Evolutionary conservation across 2,797 vertebrate species (phyloP), one percentile per base, ranked within the genome.

Genomic region (Sphenodon punctatus): DNA sequence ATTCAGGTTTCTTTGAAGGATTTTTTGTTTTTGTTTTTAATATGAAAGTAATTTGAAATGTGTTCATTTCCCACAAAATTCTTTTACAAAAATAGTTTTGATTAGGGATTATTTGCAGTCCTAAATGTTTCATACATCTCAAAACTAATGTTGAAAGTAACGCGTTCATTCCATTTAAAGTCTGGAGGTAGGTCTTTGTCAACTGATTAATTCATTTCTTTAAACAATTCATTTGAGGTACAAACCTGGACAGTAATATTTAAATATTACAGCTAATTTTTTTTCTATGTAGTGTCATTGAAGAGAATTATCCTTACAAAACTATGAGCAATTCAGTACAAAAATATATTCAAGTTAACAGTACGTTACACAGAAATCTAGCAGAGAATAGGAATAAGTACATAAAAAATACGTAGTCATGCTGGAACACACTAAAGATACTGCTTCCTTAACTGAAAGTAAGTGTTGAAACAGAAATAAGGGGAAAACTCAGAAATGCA

Each of bases 321-420:
- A 94, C 92, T 96, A 96, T 94, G 95, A 97, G 95, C 94, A 96
- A 97, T 96, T 97, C 96, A 95, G 95, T 97, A 97, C 95, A 97
- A 97, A 97, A 97, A 97, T 95, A 96, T 96, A 97, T 98, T 98
- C 97, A 98, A 98, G 97, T 97, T 97, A 97, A 97, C 96, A 96
- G 93, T 96, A 95, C 94, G 94, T 96, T 96, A 96, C 94, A 97
- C 94, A 95, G 96, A 97, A 95, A 94, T 96, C 95, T 96, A 96
- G 95, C 88, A 94, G 95, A 96, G 93, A 95, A 93, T 87, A 95
- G 96, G 93, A 91, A 95, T 92, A 96, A 95, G 94, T 95, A 95
- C 92, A 93, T 89, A 90, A 94, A 88, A 90, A 94, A 94, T 93
- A 97, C 93, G 96, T 89, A 93, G 91, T 87, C 93, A 95, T 93